Conservation (phyloP, 2,797 vertebrate genomes). For the Chromis chromis region DNA sequence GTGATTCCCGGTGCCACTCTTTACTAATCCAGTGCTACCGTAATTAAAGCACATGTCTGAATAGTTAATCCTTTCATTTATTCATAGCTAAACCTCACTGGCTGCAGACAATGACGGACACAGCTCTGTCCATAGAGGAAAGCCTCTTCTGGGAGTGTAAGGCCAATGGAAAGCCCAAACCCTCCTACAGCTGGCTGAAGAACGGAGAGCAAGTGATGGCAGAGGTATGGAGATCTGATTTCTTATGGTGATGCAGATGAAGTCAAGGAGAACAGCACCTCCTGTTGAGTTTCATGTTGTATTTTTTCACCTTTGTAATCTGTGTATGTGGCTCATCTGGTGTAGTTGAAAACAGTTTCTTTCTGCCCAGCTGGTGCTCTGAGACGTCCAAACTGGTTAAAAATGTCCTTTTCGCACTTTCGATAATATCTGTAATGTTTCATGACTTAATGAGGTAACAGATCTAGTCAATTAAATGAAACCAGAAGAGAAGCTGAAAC, state of each 20-base stretch:
- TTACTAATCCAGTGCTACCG: slow-evolving; percentile 34
- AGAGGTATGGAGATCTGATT: slow-evolving; percentile 84
- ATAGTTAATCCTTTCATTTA: slow-evolving; percentile 68
- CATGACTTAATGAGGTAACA: background rate
- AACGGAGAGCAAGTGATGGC: slow-evolving; percentile 86
- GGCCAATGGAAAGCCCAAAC: slow-evolving; percentile 93
- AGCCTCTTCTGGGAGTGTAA: slow-evolving; percentile 93
- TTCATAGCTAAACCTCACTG: slow-evolving; percentile 93
- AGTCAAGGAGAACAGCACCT: background rate
- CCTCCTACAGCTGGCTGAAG: slow-evolving; percentile 94
- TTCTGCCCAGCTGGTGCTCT: background rate
- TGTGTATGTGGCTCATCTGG: too few species aligned
- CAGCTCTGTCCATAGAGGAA: slow-evolving; percentile 89
- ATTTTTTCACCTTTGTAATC: too few species aligned
- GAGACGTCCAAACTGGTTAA: background rate
- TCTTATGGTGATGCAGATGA: background rate
- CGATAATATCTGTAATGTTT: background rate
- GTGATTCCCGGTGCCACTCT: slow-evolving; percentile 29
- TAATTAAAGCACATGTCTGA: slow-evolving; percentile 66
- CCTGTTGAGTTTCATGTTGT: too few species aligned
- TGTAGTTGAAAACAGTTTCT: background rate
- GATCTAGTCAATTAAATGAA: background rate
- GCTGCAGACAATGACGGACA: slow-evolving; percentile 89
- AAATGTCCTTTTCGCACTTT: slow-evolving; percentile 9
- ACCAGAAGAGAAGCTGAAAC: too few species aligned